Base-by-base conservation (phyloP, 2,113 vertebrate species). In the Pontoporia blainvillei region DNA sequence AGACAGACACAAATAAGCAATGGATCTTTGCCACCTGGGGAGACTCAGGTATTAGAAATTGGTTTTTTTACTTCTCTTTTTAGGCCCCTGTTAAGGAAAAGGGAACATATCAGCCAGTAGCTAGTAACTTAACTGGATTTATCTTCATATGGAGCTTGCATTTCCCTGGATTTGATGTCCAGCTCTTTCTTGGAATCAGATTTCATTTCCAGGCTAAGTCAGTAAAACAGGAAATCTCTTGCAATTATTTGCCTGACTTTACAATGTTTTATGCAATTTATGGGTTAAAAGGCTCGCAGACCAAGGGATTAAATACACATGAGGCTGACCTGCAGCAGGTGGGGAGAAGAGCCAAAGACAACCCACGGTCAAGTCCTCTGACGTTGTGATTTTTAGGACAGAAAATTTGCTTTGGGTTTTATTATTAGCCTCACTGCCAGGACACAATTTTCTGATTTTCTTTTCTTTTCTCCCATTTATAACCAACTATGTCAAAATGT, bases 301-400 rank as follows among this genome's bases (percentile, higher is more conserved):
- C 9, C 27, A 94, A 97, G 73, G 78, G 92, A 86, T 96, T 71
- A 96, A 96, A 97, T 91, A 96, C 96, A 97, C 76, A 95, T 14
- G 61, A 75, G 96, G 57, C 41, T 78, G 90, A 97, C 81, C 94
- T 94, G 95, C 44, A 98, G 86, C 98, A 94, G 95, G 25, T 83
- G n/a, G 31, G 52, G 54, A 66, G 31, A 72, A 83, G 82, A 41
- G 91, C 95, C 85, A 98, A 97, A 72, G 91, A 92, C 54, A 83
- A 97, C 93, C 96, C 69, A 97, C 27, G 73, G 82, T 96, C 90
- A 97, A 98, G 91, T 97, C 52, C 97, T 98, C 97, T 97, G 97
- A 86, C 49, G 83, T 14, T 39, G 84, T 67, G 92, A 98, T 98
- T 98, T 98, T 98, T 98, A 98, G 97, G 98, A 97, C 96, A 98